These are phyloP conservation scores for Chaetops frenatus DNA, from an alignment of 2,113 vertebrate genomes.

Conservation along the genomic window DNA sequence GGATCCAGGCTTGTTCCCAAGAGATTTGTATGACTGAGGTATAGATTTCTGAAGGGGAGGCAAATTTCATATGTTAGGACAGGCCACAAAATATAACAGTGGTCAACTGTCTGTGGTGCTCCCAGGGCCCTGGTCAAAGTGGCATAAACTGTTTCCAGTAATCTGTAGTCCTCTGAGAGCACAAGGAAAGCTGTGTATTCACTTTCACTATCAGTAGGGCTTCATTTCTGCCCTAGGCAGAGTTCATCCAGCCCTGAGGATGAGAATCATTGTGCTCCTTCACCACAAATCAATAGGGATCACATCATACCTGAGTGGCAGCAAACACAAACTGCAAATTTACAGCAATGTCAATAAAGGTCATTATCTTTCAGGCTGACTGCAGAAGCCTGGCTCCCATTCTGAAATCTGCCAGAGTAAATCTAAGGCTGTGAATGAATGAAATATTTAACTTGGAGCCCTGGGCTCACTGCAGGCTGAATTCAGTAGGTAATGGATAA, in stretches of 20 bases:
- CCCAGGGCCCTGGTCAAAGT: not conserved
- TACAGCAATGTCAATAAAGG: not conserved
- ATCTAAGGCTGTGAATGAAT: slow-evolving; percentile 9
- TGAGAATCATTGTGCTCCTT: not conserved
- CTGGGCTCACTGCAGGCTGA: not conserved
- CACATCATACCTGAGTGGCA: not conserved
- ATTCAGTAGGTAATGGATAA: not conserved
- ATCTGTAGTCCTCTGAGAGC: not conserved
- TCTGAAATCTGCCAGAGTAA: not conserved
- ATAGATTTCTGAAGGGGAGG: slow-evolving; percentile 45
- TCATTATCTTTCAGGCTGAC: not conserved
- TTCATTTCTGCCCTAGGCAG: not conserved
- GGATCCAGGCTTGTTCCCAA: slow-evolving; percentile 13
- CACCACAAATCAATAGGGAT: not conserved
- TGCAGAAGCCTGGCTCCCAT: not conserved
- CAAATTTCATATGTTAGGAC: slow-evolving; percentile 44
- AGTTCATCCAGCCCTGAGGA: not conserved
- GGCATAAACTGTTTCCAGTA: not conserved
- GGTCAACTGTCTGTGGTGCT: not conserved
- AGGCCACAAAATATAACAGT: slow-evolving; percentile 4
- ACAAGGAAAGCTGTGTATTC: not conserved
- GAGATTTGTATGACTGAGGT: slow-evolving; percentile 30
- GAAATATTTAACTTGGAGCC: not conserved
- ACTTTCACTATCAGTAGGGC: not conserved
- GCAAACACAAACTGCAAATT: not conserved